Conservation (phyloP, 2,797 vertebrate species). For the Halcyon badia region DNA sequence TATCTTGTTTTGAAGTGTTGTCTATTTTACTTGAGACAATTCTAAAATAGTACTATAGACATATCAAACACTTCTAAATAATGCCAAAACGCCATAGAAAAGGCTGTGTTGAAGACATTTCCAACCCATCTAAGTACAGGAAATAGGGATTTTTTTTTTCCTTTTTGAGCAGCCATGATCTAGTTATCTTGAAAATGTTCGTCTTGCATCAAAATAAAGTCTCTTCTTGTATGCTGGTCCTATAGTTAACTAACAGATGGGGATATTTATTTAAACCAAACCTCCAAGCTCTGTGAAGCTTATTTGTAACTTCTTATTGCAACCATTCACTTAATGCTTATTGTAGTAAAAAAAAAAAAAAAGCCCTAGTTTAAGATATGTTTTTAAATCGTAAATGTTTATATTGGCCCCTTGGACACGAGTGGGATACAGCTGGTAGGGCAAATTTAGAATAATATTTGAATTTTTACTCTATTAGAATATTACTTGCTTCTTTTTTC, state of each 20-base stretch:
- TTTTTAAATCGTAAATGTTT: neutral
- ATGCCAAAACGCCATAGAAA: constrained; percentile 14
- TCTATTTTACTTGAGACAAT: constrained; percentile 77
- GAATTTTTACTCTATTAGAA: neutral
- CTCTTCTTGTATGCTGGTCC: neutral
- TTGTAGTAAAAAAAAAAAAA: neutral
- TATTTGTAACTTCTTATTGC: neutral
- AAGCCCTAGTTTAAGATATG: neutral
- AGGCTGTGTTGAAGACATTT: neutral
- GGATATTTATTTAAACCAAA: neutral
- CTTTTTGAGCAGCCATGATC: neutral
- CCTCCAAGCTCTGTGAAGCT: neutral
- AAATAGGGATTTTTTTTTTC: neutral
- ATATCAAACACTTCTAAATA: constrained; percentile 41
- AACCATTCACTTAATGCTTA: neutral
- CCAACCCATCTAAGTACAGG: neutral
- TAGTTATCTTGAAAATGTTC: neutral
- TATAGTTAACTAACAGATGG: neutral
- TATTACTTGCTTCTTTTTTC: neutral
- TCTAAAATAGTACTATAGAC: constrained; percentile 79
- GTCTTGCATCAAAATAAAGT: neutral
- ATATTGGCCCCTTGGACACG: neutral
- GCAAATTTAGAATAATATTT: neutral
- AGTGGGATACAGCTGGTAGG: neutral
- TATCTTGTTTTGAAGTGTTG: constrained; percentile 79